A percentile compares a stretch with the other conserved stretches of the same genome.
These are phyloP conservation scores for Emys orbicularis DNA, from an alignment of 2,797 vertebrate species.

Conservation along the genomic window DNA sequence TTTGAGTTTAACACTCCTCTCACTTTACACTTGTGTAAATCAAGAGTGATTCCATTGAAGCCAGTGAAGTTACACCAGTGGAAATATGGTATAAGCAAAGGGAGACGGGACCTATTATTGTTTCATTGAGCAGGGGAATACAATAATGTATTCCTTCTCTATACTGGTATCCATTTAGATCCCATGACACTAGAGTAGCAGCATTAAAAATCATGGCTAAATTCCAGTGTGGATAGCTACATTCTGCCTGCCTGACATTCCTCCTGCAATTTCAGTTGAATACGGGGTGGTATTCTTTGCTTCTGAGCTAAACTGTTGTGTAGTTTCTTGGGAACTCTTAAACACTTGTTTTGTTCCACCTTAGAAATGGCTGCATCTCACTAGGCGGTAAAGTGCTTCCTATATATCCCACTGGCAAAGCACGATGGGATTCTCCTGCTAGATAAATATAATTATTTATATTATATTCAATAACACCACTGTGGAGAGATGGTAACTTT, in stretches of 20 bases:
- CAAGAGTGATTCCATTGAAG: conserved; percentile 19
- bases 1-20: too few species aligned
- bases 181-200: conserved; percentile 26
- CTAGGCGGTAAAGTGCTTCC: background rate
- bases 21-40: background rate
- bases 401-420: conserved; percentile 21
- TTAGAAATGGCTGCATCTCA: background rate
- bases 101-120: conserved; percentile 45
- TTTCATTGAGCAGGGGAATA: conserved; percentile 31
- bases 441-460: background rate
- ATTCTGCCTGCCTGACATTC: conserved; percentile 43
- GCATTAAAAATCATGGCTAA: conserved; percentile 43
- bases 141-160: background rate
- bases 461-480: background rate
- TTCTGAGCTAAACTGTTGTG: conserved; percentile 31
- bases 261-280: conserved; percentile 6
- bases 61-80: conserved; percentile 33
- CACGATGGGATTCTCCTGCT: background rate
- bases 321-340: conserved; percentile 13
- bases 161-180: too few species aligned
- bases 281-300: background rate
- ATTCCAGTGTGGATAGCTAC: conserved; percentile 56
- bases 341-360: background rate
- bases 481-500: background rate
- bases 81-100: conserved; percentile 62